Conservation (phyloP, 2,113 vertebrate species). For the Tachysurus fulvidraco region DNA sequence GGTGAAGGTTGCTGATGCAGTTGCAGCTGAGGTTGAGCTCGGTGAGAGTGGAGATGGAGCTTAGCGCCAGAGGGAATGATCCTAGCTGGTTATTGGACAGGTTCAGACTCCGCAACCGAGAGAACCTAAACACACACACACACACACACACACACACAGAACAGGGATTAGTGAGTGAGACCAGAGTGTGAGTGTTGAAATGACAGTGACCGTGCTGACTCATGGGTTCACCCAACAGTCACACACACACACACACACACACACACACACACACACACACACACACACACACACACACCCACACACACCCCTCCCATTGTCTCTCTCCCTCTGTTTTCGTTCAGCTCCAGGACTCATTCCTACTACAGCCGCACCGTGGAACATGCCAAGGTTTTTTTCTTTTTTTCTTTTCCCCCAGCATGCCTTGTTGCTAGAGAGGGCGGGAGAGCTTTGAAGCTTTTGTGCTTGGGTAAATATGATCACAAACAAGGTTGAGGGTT, state of each 20-base stretch:
- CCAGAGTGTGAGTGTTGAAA: neutral
- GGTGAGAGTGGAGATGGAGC: conserved; percentile 84
- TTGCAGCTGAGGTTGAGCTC: conserved; percentile 98
- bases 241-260: neutral
- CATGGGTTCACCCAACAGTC: neutral
- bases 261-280: conserved; percentile 15
- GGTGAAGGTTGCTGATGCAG: conserved; percentile 79
- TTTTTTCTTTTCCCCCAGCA: conserved; percentile 22
- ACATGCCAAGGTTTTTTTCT: neutral
- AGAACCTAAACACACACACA: conserved; percentile 77
- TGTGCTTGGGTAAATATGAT: conserved; percentile 32
- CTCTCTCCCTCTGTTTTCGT: neutral
- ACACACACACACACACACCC: conserved; percentile 2
- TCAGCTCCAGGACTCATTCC: neutral
- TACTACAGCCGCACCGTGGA: neutral
- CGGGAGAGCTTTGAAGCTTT: conserved; percentile 26
- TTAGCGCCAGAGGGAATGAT: conserved; percentile 87
- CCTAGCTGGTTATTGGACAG: conserved; percentile 94
- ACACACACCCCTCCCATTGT: neutral
- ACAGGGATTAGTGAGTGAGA: neutral
- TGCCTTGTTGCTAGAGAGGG: conserved; percentile 15
- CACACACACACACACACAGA: conserved; percentile 13
- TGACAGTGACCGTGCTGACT: conserved; percentile 21
- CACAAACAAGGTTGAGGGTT: conserved; percentile 18
- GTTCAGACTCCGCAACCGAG: conserved; percentile 94